Conservation (phyloP, 2,888 invertebrate genomes). For the Gerris lacustris region DNA sequence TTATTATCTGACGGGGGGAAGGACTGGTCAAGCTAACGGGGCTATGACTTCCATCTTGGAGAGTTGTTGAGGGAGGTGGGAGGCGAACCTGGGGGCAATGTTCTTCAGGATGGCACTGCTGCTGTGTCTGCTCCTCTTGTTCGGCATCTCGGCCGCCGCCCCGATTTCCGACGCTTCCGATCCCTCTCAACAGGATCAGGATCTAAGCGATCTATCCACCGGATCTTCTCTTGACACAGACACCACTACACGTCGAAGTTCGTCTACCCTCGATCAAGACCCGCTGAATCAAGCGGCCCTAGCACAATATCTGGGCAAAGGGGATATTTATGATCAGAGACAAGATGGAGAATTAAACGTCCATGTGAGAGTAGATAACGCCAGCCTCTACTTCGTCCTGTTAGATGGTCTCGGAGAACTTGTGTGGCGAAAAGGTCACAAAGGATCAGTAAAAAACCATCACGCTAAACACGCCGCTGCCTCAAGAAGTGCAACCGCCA, state of each 20-base stretch:
- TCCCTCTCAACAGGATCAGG: background rate
- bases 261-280: background rate
- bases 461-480: background rate
- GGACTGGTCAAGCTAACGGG: background rate
- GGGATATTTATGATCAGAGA: background rate
- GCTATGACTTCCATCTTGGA: background rate
- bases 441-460: background rate
- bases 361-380: background rate
- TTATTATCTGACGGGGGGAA: background rate
- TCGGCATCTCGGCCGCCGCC: background rate
- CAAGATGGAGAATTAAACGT: background rate
- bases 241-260: background rate
- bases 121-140: constrained; percentile 2
- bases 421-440: background rate
- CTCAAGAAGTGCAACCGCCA: background rate
- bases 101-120: background rate
- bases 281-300: background rate
- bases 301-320: background rate
- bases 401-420: background rate
- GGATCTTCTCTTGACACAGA: background rate
- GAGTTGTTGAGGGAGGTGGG: constrained; percentile 1
- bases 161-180: background rate
- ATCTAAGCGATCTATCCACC: background rate
- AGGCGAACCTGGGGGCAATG: background rate
- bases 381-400: background rate